Evolutionary conservation across 2,888 invertebrate species (phyloP).

Genomic region (Gymnosoma rotundatum): DNA sequence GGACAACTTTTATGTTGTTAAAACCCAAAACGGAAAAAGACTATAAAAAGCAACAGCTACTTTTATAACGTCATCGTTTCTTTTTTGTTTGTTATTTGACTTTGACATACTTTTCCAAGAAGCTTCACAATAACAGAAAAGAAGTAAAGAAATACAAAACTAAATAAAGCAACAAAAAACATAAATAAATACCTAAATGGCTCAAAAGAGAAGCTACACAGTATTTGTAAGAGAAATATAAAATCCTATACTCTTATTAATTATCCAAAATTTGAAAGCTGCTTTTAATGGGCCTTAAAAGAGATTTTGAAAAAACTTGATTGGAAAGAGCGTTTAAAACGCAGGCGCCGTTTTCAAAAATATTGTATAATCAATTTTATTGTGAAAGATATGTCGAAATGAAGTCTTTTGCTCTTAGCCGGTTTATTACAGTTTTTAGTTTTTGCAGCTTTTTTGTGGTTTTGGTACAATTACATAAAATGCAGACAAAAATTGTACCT

Average conservation of each 20-base stretch:
- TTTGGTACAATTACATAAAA: slow-evolving; percentile 50
- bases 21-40: slow-evolving; percentile 43
- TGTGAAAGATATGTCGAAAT: slow-evolving; percentile 1
- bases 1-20: slow-evolving; percentile 49
- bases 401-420: slow-evolving; percentile 13
- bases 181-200: too few relatives aligned
- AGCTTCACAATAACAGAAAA: slow-evolving; percentile 34
- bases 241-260: background rate
- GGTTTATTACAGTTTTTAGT: slow-evolving; percentile 40
- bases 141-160: background rate
- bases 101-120: slow-evolving; percentile 80
- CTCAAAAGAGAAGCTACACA: too few relatives aligned
- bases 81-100: slow-evolving; percentile 74
- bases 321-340: slow-evolving; percentile 7
- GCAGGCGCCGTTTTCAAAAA: slow-evolving; percentile 33
- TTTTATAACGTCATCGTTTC: slow-evolving; percentile 60
- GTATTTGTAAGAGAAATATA: background rate
- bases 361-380: slow-evolving; percentile 23
- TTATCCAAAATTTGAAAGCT: background rate
- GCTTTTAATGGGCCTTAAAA: background rate
- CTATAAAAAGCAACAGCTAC: slow-evolving; percentile 49
- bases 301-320: background rate
- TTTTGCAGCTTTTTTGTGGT: slow-evolving; percentile 8
- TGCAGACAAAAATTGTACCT: background rate
- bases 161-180: slow-evolving; percentile 38